These are phyloP conservation scores for Oryzias melastigma DNA, from an alignment of 2,113 vertebrate genomes.

Conservation along the genomic window DNA sequence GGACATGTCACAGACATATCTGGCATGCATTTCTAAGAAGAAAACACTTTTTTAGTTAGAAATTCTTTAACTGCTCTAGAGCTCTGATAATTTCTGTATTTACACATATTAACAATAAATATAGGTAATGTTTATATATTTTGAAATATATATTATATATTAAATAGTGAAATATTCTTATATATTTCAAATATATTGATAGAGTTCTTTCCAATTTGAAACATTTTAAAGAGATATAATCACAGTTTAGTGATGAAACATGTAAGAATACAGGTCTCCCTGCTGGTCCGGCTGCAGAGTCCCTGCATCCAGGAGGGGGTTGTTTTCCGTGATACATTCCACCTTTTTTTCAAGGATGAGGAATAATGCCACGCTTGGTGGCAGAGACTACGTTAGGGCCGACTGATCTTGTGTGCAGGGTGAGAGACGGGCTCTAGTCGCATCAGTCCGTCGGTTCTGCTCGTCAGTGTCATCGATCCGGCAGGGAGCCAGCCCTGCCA, in stretches of 20 bases:
- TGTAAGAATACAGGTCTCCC: constrained; percentile 65
- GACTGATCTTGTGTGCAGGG: not conserved
- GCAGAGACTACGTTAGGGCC: constrained; percentile 14
- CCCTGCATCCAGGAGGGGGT: constrained; percentile 54
- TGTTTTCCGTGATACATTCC: constrained; percentile 60
- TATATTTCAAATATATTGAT: constrained; percentile 79
- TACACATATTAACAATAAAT: constrained; percentile 85
- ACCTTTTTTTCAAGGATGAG: constrained; percentile 33
- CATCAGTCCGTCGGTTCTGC: constrained; percentile 13
- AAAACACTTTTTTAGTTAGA: constrained; percentile 71
- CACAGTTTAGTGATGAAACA: constrained; percentile 83
- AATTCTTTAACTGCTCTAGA: constrained; percentile 70
- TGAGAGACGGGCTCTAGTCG: constrained; percentile 3
- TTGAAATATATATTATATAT: constrained; percentile 76
- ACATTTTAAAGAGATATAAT: constrained; percentile 76
- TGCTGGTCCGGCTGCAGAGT: constrained; percentile 68
- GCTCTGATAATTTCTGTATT: constrained; percentile 73
- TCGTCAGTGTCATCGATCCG: constrained; percentile 24
- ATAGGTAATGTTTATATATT: constrained; percentile 75
- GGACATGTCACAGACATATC: constrained; percentile 81
- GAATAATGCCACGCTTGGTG: constrained; percentile 18
- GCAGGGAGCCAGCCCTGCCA: constrained; percentile 75
- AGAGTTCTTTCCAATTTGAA: constrained; percentile 74
- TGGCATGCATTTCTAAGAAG: constrained; percentile 69
- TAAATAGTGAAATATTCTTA: constrained; percentile 76